phyloP scores from a whole-genome alignment of 2,888 invertebrate species.

The Heteropelma amictum region DNA sequence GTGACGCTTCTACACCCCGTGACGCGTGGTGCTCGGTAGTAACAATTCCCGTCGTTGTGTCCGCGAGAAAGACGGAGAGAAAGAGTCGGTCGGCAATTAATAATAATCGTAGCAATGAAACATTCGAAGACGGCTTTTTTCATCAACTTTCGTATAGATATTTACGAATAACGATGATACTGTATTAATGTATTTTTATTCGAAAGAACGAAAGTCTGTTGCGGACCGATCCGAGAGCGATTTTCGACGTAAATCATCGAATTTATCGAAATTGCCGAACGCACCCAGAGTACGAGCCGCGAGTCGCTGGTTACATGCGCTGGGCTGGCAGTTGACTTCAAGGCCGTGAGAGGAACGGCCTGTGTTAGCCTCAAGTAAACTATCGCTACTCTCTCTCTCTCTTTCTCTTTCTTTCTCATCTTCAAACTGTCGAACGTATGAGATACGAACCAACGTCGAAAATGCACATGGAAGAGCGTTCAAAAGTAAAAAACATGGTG shows the following conservation, averaged over 20 bases:
- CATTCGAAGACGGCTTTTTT: too few relatives aligned
- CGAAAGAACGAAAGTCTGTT: too few relatives aligned
- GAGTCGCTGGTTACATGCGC: constrained; percentile 39
- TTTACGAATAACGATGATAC: too few relatives aligned
- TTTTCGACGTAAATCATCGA: too few relatives aligned
- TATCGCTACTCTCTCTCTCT: neutral
- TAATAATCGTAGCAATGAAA: too few relatives aligned
- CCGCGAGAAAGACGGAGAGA: too few relatives aligned
- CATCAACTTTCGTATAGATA: too few relatives aligned
- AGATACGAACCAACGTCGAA: neutral
- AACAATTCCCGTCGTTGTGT: constrained; percentile 43
- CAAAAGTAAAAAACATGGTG: too few relatives aligned
- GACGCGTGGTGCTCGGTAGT: constrained; percentile 34
- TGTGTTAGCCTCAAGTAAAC: constrained; percentile 64
- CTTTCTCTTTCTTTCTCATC: neutral
- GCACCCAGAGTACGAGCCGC: constrained; percentile 28
- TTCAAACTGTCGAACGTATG: neutral
- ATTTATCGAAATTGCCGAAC: too few relatives aligned
- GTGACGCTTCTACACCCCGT: constrained; percentile 46
- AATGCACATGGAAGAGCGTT: neutral
- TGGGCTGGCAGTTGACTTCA: constrained; percentile 60
- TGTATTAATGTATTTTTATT: too few relatives aligned
- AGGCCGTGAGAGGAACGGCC: constrained; percentile 75
- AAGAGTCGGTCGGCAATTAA: too few relatives aligned
- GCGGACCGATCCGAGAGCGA: too few relatives aligned